A percentile compares a stretch with the other conserved stretches of the same genome.
Conservation (phyloP, 1,140 invertebrate species). For the Diuraphis noxia region DNA sequence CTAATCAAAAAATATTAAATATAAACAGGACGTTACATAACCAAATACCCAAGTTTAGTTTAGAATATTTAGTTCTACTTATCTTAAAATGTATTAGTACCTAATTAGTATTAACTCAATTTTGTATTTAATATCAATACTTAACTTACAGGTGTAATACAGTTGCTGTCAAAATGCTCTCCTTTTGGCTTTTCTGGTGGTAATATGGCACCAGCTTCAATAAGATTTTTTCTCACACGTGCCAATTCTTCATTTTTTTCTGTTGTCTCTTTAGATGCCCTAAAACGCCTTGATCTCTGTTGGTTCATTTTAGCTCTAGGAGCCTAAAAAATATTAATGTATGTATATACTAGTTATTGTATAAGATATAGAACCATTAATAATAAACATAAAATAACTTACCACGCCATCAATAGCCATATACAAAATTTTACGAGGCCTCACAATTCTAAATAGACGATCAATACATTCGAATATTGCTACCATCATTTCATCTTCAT, state of each 20-base stretch:
- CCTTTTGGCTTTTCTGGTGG: conserved; percentile 89
- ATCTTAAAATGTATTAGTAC: neutral
- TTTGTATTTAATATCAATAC: neutral
- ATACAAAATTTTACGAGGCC: conserved; percentile 93
- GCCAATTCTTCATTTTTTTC: conserved; percentile 89
- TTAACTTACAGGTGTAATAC: conserved; percentile 84
- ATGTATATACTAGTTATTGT: neutral
- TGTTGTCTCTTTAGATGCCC: conserved; percentile 91
- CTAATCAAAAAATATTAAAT: too few species aligned
- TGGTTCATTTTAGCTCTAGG: conserved; percentile 99
- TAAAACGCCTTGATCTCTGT: conserved; percentile 93
- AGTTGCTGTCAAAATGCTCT: conserved; percentile 97
- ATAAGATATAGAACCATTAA: neutral
- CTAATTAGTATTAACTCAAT: neutral
- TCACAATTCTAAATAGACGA: conserved; percentile 89
- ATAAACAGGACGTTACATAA: too few species aligned
- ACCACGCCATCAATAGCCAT: conserved; percentile 99
- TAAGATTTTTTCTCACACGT: conserved; percentile 75
- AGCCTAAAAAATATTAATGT: conserved; percentile 66
- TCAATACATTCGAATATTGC: conserved; percentile 99
- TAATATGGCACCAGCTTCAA: conserved; percentile 75
- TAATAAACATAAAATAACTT: conserved; percentile 59
- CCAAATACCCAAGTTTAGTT: neutral
- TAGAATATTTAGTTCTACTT: neutral
- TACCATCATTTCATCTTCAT: conserved; percentile 99